Percentiles rank a stretch among this genome's conserved stretches.
phyloP scores from a whole-genome alignment of 2,797 vertebrate genomes.

The Anomalospiza imberbis region DNA sequence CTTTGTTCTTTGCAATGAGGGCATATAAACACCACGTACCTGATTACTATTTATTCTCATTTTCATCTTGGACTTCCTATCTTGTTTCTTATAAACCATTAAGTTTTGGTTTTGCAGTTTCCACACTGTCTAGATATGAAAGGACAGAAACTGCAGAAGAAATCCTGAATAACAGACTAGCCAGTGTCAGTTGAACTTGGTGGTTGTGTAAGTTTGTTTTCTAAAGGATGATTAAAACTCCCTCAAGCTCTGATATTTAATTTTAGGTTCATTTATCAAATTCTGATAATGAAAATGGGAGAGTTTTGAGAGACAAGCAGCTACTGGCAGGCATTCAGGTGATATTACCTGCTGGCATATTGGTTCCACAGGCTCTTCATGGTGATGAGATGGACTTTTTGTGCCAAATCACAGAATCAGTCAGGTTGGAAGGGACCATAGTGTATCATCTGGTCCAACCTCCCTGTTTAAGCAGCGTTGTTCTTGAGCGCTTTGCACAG shows the following conservation, averaged over 20 bases:
- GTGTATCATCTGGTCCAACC: not conserved
- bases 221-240: not conserved
- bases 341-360: not conserved
- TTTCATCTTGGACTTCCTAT: not conserved
- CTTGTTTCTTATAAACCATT: not conserved
- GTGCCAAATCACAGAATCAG: not conserved
- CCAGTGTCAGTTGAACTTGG: not conserved
- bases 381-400: not conserved
- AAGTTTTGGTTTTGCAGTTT: not conserved
- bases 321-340: not conserved
- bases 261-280: not conserved
- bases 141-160: not conserved
- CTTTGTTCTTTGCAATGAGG: not conserved
- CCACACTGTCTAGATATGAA: not conserved
- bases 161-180: not conserved
- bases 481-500: not conserved
- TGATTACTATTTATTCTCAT: not conserved
- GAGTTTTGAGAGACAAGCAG: not conserved
- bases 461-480: not conserved
- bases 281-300: not conserved
- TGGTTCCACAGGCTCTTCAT: not conserved
- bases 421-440: not conserved
- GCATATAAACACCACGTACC: not conserved
- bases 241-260: not conserved
- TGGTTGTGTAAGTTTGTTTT: not conserved